Percentiles rank a stretch among this genome's conserved stretches.
phyloP scores from a whole-genome alignment of 2,797 vertebrate species.

The Poecilia velifera region DNA sequence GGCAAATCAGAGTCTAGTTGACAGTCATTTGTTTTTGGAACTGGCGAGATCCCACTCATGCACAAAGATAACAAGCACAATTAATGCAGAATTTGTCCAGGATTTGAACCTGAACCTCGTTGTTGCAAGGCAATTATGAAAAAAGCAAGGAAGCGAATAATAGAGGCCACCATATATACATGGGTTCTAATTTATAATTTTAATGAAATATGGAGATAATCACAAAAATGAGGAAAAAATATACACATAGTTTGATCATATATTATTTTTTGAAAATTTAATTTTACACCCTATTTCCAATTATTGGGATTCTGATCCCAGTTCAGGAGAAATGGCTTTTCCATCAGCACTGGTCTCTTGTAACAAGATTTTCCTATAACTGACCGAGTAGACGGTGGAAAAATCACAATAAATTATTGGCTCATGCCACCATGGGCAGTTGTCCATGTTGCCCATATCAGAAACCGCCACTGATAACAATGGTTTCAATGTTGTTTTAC shows the following conservation, averaged over 20 bases:
- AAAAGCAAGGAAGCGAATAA: no score
- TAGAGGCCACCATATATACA: no score
- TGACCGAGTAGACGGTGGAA: neutral
- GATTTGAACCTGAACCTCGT: neutral
- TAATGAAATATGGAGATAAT: no score
- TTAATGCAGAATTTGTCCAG: neutral
- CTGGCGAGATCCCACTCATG: neutral
- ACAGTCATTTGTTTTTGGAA: neutral
- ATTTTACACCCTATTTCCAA: neutral
- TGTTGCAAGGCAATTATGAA: neutral
- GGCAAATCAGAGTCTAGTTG: neutral
- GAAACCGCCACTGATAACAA: constrained; percentile 12
- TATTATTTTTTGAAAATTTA: neutral
- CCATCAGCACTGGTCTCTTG: neutral
- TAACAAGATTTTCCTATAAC: neutral
- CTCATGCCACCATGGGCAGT: no score
- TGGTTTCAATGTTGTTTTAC: constrained; percentile 12
- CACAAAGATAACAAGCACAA: neutral
- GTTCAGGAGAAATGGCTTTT: neutral
- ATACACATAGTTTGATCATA: neutral
- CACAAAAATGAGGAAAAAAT: no score
- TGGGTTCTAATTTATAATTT: no score
- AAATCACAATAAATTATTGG: neutral
- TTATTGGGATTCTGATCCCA: neutral
- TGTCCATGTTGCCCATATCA: no score